Base-by-base conservation (phyloP, 2,113 vertebrate genomes). In the Percina caprodes region DNA sequence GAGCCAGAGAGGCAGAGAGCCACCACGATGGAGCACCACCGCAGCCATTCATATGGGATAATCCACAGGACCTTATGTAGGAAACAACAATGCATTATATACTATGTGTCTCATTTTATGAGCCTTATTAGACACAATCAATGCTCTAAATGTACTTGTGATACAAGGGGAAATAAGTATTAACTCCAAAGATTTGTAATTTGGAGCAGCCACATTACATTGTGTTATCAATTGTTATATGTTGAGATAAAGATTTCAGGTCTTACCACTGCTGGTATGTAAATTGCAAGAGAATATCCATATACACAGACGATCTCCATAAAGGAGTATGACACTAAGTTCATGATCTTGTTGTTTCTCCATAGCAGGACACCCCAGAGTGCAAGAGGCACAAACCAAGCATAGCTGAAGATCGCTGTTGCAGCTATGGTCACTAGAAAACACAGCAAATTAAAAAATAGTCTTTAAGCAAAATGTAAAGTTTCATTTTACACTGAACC, bases 301-400 rank as follows among this genome's bases (percentile, higher is more conserved):
- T 99, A 99, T 0, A 97, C 97, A 69, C 98, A 99, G 77, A 98
- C 96, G 0, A 99, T 97, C 94, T 99, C 97, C 94, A 99, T 94
- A 79, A 99, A 99, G 0, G 98, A 97, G 79, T 99, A 99, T 42
- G 97, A 97, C 69, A 99, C 97, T 21, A 96, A 94, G 92, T 92
- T 98, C 96, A 98, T 94, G 46, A 97, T 94, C 94, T 97, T 98
- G 85, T 90, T 97, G 94, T 96, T 98, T 92, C 98, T 96, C 98
- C 98, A 99, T 52, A 97, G 83, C 78, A 99, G 93, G 85, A 99
- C 96, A 35, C 97, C 97, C 98, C 98, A 99, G 60, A 99, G 95
- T 14, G 94, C 96, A 0, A 99, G 95, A 48, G 98, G 98, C 81
- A 99, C 96, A 18, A 99, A 93, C 97, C 97, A 98, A 68, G 97